Evolutionary conservation across 2,113 vertebrate genomes (phyloP).

Genomic region (Todiramphus saurophagus): DNA sequence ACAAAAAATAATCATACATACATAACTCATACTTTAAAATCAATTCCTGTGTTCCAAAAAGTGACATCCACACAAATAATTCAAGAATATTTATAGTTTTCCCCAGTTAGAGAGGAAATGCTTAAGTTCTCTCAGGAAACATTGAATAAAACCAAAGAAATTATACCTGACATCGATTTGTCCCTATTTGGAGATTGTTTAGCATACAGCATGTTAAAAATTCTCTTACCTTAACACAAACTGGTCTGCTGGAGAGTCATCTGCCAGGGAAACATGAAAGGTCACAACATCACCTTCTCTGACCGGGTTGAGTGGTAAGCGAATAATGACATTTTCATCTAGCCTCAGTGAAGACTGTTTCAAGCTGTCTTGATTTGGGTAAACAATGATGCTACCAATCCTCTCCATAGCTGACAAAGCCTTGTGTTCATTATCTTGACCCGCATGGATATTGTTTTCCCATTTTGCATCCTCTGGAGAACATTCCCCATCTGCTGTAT

Average conservation of each 20-base stretch:
- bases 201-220: background rate
- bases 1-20: background rate
- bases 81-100: background rate
- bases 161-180: background rate
- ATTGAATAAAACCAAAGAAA: background rate
- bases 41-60: background rate
- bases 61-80: background rate
- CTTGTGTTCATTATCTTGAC: constrained; percentile 69
- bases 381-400: constrained; percentile 85
- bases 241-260: constrained; percentile 79
- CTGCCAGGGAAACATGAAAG: constrained; percentile 84
- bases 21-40: background rate
- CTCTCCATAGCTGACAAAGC: constrained; percentile 74
- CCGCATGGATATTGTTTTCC: constrained; percentile 74
- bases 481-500: constrained; percentile 81
- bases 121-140: background rate
- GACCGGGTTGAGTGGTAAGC: constrained; percentile 84
- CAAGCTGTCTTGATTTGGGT: constrained; percentile 74
- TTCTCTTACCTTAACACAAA: constrained; percentile 86
- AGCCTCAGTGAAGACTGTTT: constrained; percentile 79
- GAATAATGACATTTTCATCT: constrained; percentile 84
- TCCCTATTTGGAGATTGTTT: background rate
- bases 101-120: background rate
- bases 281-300: constrained; percentile 87
- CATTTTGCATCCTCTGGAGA: constrained; percentile 79